These are phyloP conservation scores for Pseudomyrmex sp. DNA, from an alignment of 1,140 invertebrate species.

Conservation along the genomic window DNA sequence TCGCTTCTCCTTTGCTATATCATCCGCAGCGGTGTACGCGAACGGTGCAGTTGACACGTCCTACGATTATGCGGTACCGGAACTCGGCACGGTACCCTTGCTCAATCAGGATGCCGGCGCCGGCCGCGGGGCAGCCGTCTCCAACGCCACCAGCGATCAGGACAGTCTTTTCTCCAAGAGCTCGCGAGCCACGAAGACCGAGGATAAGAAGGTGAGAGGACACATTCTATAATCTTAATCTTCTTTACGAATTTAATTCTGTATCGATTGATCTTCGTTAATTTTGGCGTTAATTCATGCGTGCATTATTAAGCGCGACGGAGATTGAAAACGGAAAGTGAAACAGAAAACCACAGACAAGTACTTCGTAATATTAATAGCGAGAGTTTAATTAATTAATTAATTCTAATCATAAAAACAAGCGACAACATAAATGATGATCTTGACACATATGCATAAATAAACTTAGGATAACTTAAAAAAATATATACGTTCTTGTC, in stretches of 20 bases:
- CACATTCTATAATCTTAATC: neutral
- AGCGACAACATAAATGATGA: neutral
- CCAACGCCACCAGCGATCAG: constrained; percentile 80
- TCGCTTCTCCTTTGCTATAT: constrained; percentile 80
- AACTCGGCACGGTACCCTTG: constrained; percentile 89
- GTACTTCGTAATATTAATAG: neutral
- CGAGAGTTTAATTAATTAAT: neutral
- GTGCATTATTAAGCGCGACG: neutral
- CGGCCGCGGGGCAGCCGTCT: constrained; percentile 65
- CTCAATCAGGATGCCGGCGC: constrained; percentile 82
- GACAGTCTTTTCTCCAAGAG: constrained; percentile 84
- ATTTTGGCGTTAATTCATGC: neutral
- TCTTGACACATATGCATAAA: neutral
- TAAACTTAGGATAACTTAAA: neutral
- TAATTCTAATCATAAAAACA: neutral
- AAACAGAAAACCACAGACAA: too few species aligned
- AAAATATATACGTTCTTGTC: constrained; percentile 54
- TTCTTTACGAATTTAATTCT: neutral
- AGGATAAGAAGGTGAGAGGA: constrained; percentile 83
- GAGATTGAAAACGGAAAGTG: neutral
- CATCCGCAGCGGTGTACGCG: constrained; percentile 82
- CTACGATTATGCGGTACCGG: constrained; percentile 92
- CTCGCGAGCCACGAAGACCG: constrained; percentile 81
- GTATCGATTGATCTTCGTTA: neutral
- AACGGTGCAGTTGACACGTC: constrained; percentile 84